These are phyloP conservation scores for Oryctes rhinoceros DNA, from an alignment of 1,140 invertebrate species.

Conservation along the genomic window DNA sequence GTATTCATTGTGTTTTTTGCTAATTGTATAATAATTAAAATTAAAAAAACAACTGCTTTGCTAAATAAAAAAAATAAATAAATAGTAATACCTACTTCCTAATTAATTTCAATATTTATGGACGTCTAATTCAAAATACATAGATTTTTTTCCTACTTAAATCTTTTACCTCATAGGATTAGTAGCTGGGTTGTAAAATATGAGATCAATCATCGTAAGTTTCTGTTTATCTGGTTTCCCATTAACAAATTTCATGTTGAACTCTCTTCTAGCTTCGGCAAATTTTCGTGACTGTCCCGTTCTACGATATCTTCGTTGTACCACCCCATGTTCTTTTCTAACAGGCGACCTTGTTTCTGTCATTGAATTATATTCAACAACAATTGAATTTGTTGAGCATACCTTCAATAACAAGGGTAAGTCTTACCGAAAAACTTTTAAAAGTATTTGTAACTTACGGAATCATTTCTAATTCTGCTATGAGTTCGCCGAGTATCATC, in stretches of 20 bases:
- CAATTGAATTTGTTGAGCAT: constrained; percentile 50
- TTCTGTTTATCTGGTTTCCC: constrained; percentile 70
- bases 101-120: background rate
- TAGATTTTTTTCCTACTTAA: background rate
- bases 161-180: constrained; percentile 69
- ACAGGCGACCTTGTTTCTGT: constrained; percentile 43
- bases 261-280: constrained; percentile 67
- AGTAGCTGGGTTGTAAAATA: constrained; percentile 84
- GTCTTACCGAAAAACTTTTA: background rate
- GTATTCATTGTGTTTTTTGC: too few species aligned
- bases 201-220: constrained; percentile 89
- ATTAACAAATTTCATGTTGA: constrained; percentile 66
- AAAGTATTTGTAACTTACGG: constrained; percentile 49
- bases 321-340: constrained; percentile 50
- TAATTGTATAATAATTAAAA: too few species aligned
- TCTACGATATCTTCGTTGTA: constrained; percentile 54
- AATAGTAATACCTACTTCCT: too few species aligned
- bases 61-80: too few species aligned
- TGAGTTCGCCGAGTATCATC: constrained; percentile 55
- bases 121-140: background rate
- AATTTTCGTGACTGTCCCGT: constrained; percentile 65
- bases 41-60: too few species aligned
- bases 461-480: constrained; percentile 57
- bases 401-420: constrained; percentile 44
- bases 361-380: constrained; percentile 2